A percentile compares a stretch with the other conserved stretches of the same genome.
These are phyloP conservation scores for Cryptoblepharus egeriae DNA, from an alignment of 2,797 vertebrate genomes.

Conservation along the genomic window DNA sequence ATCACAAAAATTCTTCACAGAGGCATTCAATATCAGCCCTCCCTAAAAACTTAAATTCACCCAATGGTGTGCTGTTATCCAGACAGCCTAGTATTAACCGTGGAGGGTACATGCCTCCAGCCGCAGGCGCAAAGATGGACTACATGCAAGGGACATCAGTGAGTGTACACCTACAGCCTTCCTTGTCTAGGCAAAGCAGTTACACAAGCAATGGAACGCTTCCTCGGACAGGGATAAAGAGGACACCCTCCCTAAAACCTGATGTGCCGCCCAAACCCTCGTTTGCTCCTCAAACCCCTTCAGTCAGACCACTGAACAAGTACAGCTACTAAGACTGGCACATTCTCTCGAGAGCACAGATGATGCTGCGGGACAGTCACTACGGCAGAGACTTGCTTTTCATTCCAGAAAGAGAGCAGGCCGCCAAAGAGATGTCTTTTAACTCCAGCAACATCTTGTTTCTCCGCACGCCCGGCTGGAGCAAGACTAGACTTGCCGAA, in stretches of 20 bases:
- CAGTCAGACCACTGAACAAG: constrained; percentile 95
- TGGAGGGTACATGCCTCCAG: constrained; percentile 89
- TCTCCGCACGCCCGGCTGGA: constrained; percentile 68
- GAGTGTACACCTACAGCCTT: constrained; percentile 89
- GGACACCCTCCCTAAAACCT: constrained; percentile 96
- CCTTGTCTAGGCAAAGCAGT: constrained; percentile 93
- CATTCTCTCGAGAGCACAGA: constrained; percentile 62
- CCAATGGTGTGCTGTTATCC: constrained; percentile 91
- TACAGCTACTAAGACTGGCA: constrained; percentile 90
- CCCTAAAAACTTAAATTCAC: constrained; percentile 91
- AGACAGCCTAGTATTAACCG: constrained; percentile 95
- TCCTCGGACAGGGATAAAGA: constrained; percentile 94
- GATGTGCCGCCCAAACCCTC: constrained; percentile 98
- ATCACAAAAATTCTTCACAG: constrained; percentile 95
- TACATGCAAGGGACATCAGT: constrained; percentile 88
- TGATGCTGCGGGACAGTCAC: constrained; percentile 68
- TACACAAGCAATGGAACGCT: constrained; percentile 95
- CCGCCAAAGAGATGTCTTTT: constrained; percentile 89
- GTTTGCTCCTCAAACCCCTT: constrained; percentile 91
- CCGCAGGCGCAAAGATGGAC: constrained; percentile 93
- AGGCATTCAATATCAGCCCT: constrained; percentile 95
- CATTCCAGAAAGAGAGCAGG: constrained; percentile 79
- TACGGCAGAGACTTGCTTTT: constrained; percentile 80
- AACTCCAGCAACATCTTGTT: constrained; percentile 76
- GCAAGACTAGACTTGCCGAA: constrained; percentile 65